Percentiles rank a stretch among this genome's conserved stretches.
Evolutionary conservation across 1,140 invertebrate genomes (phyloP).

Genomic region (Chymomyza costata): DNA sequence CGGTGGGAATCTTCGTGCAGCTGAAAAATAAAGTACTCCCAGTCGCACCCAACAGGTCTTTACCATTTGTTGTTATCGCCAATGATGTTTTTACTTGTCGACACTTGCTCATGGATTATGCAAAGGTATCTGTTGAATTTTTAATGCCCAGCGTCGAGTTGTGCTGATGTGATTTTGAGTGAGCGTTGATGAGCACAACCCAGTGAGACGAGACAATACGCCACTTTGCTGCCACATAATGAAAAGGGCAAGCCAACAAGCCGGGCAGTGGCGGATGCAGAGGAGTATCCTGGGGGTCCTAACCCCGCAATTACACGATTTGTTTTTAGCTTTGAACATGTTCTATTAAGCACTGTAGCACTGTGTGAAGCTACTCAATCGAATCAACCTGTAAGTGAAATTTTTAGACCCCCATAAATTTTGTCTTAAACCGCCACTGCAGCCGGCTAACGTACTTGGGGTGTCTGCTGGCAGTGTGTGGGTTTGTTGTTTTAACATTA

Average conservation of each 20-base stretch:
- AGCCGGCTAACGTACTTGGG: too few relatives aligned
- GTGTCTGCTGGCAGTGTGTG: too few relatives aligned
- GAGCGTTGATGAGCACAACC: slow-evolving; percentile 10
- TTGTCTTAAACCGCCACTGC: too few relatives aligned
- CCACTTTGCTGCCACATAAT: slow-evolving; percentile 33
- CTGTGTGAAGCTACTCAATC: too few relatives aligned
- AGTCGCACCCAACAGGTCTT: slow-evolving; percentile 62
- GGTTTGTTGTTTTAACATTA: slow-evolving; percentile 35
- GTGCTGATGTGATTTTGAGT: slow-evolving; percentile 44
- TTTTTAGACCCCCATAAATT: too few relatives aligned
- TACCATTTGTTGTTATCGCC: slow-evolving; percentile 51
- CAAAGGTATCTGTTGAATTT: slow-evolving; percentile 70
- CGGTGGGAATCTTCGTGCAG: not conserved
- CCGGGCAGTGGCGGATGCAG: too few relatives aligned
- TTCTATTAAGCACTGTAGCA: too few relatives aligned
- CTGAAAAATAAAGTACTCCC: slow-evolving; percentile 18
- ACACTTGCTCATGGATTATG: slow-evolving; percentile 75
- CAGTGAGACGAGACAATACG: not conserved
- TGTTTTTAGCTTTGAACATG: too few relatives aligned
- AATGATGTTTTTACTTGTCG: slow-evolving; percentile 73
- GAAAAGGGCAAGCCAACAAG: slow-evolving; percentile 55
- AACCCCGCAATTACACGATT: too few relatives aligned
- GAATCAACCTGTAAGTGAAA: too few relatives aligned
- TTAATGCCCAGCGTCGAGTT: slow-evolving; percentile 64
- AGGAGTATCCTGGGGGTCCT: too few relatives aligned